Evolutionary conservation across 2,888 invertebrate genomes (phyloP).

Genomic region (Auanema freiburgensis): DNA sequence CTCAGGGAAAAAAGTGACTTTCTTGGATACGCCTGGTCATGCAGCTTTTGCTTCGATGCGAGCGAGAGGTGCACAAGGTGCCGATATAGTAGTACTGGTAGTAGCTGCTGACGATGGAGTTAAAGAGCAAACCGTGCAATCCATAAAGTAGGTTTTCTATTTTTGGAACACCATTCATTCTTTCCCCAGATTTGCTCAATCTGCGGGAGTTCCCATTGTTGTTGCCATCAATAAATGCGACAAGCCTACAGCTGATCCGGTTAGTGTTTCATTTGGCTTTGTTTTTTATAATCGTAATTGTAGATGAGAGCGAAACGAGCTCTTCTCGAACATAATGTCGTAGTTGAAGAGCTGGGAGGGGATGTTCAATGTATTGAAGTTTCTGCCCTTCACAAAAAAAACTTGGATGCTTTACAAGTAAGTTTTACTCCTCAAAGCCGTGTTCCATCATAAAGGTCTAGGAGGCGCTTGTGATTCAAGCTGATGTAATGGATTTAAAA

Average conservation of each 20-base stretch:
- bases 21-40: conserved; percentile 97
- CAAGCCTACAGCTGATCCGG: conserved; percentile 84
- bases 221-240: conserved; percentile 98
- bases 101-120: conserved; percentile 99
- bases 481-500: conserved; percentile 82
- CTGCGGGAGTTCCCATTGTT: conserved; percentile 81
- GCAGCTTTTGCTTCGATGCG: conserved; percentile 94
- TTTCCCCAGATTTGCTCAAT: conserved; percentile 69
- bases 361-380: conserved; percentile 87
- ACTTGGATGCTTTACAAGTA: conserved; percentile 54
- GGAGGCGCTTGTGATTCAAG: conserved; percentile 68
- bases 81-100: conserved; percentile 80
- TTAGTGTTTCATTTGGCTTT: conserved; percentile 65
- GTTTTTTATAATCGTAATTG: conserved; percentile 9
- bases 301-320: conserved; percentile 78
- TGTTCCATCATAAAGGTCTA: conserved; percentile 19
- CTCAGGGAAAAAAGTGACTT: conserved; percentile 73
- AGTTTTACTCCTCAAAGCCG: background rate
- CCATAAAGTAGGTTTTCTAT: conserved; percentile 70
- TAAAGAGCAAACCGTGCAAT: conserved; percentile 91
- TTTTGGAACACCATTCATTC: background rate
- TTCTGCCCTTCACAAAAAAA: conserved; percentile 78
- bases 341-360: conserved; percentile 85
- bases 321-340: conserved; percentile 78
- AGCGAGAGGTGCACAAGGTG: conserved; percentile 87